Percentiles rank a stretch among this genome's conserved stretches.
phyloP scores from a whole-genome alignment of 2,113 vertebrate genomes.

The Perca flavescens region DNA sequence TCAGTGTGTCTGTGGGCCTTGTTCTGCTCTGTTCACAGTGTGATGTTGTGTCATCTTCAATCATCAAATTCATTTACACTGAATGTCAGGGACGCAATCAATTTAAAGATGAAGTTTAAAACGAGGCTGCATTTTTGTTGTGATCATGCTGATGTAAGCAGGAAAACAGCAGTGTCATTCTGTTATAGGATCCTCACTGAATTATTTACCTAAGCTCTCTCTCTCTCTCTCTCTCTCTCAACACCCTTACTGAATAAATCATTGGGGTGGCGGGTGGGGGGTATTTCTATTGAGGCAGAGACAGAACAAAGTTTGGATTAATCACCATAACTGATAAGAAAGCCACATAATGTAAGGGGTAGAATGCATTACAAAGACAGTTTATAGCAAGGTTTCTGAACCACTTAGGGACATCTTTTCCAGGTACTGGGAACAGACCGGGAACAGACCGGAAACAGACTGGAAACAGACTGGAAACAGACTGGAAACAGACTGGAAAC shows the following conservation, averaged over 20 bases:
- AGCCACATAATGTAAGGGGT: not conserved
- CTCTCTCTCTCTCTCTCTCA: constrained; percentile 28
- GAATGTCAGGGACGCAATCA: not conserved
- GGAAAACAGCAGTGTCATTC: not conserved
- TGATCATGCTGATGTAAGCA: not conserved
- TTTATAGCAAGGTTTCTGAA: not conserved
- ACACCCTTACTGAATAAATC: constrained; percentile 58
- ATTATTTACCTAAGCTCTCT: constrained; percentile 68
- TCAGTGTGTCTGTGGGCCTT: not conserved
- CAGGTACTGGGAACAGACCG: too few species aligned
- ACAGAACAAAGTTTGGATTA: not conserved
- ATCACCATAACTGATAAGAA: not conserved
- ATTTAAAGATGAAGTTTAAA: not conserved
- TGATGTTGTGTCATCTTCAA: not conserved
- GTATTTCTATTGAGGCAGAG: not conserved
- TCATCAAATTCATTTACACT: not conserved
- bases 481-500: too few species aligned
- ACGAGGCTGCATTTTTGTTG: not conserved
- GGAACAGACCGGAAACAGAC: too few species aligned
- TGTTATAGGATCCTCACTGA: constrained; percentile 61
- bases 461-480: too few species aligned
- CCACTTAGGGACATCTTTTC: too few species aligned
- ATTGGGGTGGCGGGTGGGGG: constrained; percentile 2
- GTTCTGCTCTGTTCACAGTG: not conserved
- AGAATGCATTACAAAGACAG: not conserved